Evolutionary conservation across 2,888 invertebrate species (phyloP), one percentile per base, ranked within the genome.

Genomic region (Conomelus anceps): DNA sequence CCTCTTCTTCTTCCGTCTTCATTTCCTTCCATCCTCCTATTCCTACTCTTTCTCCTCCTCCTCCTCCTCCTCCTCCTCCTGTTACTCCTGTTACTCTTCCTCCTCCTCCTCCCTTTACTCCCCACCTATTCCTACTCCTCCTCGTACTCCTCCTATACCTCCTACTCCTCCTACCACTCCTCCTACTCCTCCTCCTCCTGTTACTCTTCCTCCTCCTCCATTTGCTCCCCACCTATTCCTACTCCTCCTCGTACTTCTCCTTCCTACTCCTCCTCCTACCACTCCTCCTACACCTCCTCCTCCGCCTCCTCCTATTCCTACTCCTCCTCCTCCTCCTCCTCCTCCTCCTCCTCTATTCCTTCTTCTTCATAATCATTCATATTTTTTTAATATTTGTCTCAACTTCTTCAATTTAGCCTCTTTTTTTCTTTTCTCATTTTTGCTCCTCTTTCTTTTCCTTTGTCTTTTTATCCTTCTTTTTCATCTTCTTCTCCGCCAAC

Each of bases 1-100:
- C 11, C 20, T 41, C 13, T 41, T 41, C 41, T 20, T 41, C 20
- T 17, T 17, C 41, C 20, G 11, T 41, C 20, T 41, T 41, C 41
- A 6, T 41, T 1, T 41, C 7, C 7, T n/a, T 22, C 86, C 6
- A 20, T 86, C 29, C 26, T 17, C 20, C 20, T 22, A 29, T 24
- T 86, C 22, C 22, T 22, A 22, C 26, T 86, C 41, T 20, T 22
- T 22, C 26, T 23, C 9, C 41, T 41, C 63, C 22, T 17, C 23
- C 85, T 22, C 84, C 63, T 63, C 63, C 86, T 86, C 89, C 86
- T 88, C 63, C 22, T 85, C 85, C 85, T 86, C 86, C 84, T 63
- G 41, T 85, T 23, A 85, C n/a, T 23, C 85, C 85, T 34, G 26
- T 23, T 22, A 22, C 22, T 22, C 22, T 23, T 22, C 87, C 22